These are phyloP conservation scores for Drosophila eohydei DNA, from an alignment of 2,888 invertebrate genomes.

Conservation along the genomic window DNA sequence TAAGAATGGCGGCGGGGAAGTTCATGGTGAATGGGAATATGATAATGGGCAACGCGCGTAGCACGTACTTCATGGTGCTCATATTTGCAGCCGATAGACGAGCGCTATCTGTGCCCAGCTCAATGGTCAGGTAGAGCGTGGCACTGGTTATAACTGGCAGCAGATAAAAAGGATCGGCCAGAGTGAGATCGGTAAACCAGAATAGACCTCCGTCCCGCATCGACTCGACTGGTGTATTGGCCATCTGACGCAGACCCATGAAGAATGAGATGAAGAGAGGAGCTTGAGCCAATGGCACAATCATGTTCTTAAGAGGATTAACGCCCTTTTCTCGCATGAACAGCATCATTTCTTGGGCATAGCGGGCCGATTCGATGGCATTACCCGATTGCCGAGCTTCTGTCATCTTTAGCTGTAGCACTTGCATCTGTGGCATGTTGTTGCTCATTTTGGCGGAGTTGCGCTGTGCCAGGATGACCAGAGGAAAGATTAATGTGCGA, in stretches of 20 bases:
- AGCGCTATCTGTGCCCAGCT: conserved; percentile 92
- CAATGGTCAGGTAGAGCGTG: conserved; percentile 93
- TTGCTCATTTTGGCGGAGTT: conserved; percentile 93
- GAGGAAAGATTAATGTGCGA: conserved; percentile 91
- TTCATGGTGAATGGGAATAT: conserved; percentile 94
- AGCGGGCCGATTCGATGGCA: conserved; percentile 90
- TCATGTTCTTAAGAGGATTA: conserved; percentile 91
- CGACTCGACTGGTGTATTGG: conserved; percentile 95
- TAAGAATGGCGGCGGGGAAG: conserved; percentile 94
- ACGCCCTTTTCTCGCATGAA: conserved; percentile 94
- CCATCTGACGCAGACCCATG: conserved; percentile 94
- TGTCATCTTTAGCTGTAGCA: conserved; percentile 92
- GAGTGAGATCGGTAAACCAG: conserved; percentile 97
- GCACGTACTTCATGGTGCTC: conserved; percentile 90
- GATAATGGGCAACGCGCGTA: conserved; percentile 91
- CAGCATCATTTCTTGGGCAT: conserved; percentile 91
- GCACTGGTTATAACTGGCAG: conserved; percentile 94
- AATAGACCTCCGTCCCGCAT: conserved; percentile 93
- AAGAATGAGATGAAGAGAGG: conserved; percentile 97
- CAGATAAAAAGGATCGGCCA: conserved; percentile 94
- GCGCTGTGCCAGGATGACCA: conserved; percentile 93
- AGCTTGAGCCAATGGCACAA: conserved; percentile 92
- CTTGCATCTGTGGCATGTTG: conserved; percentile 93
- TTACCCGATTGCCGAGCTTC: conserved; percentile 95
- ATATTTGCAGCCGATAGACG: conserved; percentile 88